Evolutionary conservation across 2,113 vertebrate genomes (phyloP), one percentile per base, ranked within the genome.

Genomic region (Campylomormyrus tamandua): DNA sequence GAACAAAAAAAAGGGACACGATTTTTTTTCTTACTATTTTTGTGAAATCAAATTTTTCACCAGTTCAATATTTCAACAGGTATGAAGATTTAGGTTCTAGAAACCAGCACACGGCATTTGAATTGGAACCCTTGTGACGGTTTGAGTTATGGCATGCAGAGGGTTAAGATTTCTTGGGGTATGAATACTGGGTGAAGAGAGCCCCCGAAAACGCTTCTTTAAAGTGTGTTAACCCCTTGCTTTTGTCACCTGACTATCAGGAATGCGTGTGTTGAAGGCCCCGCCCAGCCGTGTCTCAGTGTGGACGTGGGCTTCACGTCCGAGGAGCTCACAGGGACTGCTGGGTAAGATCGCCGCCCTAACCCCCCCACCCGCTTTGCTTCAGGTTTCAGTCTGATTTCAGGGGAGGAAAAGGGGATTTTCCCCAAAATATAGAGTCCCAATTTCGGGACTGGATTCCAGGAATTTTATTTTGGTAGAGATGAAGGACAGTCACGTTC

Each of bases 181-280:
- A 8, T 80, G 35, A 80, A 42, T 19, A 17, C 10, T 42, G 74
- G 35, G 74, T 42, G 35, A 77, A 35, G 27, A 31, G 31, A 74
- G 3, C 4, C 31, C 74, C 74, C 15, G 0, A 15, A 19, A 19
- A 17, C 31, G 42, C 8, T 42, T 42, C 74, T 80, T 42, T 42
- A 19, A 80, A 80, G 35, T 80, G 74, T 77, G 97, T 95, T 97
- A 97, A 97, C 97, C 96, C 96, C 96, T 96, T 97, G 96, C 97
- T 97, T 98, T 98, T 97, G 95, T 97, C 95, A 98, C 96, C 97
- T 98, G 97, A 97, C 96, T 93, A 97, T 97, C 97, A 98, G 96
- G 97, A 97, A 96, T 97, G 96, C 96, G 96, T 96, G 96, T 62
- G 95, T 96, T 95, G 96, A 96, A 95, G 96, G 96, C 52, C 83